phyloP scores from a whole-genome alignment of 2,888 invertebrate genomes.

The Xestia c-nigrum region DNA sequence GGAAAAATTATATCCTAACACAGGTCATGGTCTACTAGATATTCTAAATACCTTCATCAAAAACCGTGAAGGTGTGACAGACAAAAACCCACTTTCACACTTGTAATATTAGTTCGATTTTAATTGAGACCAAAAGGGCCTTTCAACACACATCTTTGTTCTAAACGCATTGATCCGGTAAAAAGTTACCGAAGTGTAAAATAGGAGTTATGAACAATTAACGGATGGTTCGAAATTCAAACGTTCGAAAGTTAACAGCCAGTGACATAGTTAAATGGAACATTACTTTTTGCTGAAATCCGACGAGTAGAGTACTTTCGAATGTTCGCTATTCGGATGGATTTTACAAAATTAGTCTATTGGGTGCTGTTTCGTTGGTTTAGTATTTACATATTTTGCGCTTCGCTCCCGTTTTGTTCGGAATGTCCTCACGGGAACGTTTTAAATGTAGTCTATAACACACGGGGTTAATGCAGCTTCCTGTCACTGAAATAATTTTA shows the following conservation, averaged over 20 bases:
- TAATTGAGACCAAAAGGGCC: not conserved
- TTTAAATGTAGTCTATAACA: no score
- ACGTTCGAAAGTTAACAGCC: conserved; percentile 29
- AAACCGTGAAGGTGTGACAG: not conserved
- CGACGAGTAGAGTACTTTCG: conserved; percentile 16
- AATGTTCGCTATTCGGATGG: conserved; percentile 4
- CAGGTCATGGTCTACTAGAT: not conserved
- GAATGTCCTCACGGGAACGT: no score
- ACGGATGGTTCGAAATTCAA: conserved; percentile 42
- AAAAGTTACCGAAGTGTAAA: conserved; percentile 38
- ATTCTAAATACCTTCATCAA: not conserved
- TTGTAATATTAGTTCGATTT: not conserved
- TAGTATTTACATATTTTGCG: not conserved
- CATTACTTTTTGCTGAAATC: conserved; percentile 39
- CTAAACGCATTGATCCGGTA: conserved; percentile 21
- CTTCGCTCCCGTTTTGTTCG: no score
- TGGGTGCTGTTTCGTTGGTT: not conserved
- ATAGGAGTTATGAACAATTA: conserved; percentile 33
- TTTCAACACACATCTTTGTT: conserved; percentile 9
- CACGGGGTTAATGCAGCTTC: no score
- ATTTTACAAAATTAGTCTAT: not conserved
- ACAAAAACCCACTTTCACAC: not conserved
- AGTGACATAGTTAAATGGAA: conserved; percentile 35
- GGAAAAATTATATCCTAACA: not conserved
- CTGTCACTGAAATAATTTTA: no score